These are phyloP conservation scores for Rhagoletis pomonella DNA, from an alignment of 1,140 invertebrate species.

Conservation along the genomic window DNA sequence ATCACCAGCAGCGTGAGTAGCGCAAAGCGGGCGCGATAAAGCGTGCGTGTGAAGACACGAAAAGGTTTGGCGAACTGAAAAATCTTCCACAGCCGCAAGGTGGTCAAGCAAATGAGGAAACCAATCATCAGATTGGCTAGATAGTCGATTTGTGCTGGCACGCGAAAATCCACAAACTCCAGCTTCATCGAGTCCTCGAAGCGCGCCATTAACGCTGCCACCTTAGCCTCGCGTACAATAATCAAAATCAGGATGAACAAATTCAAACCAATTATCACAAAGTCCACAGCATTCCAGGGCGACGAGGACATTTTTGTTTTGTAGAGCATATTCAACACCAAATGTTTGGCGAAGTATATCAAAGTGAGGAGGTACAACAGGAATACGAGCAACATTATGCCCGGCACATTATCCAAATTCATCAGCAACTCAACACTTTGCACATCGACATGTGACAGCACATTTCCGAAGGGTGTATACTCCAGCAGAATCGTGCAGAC, in stretches of 20 bases:
- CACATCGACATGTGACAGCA: slow-evolving; percentile 57
- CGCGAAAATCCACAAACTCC: slow-evolving; percentile 64
- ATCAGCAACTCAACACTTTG: slow-evolving; percentile 57
- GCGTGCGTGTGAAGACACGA: slow-evolving; percentile 61
- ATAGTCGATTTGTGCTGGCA: slow-evolving; percentile 55
- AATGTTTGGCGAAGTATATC: slow-evolving; percentile 60
- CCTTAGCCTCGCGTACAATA: slow-evolving; percentile 57
- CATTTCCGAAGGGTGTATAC: slow-evolving; percentile 63
- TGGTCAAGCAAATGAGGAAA: slow-evolving; percentile 62
- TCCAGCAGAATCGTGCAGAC: slow-evolving; percentile 63
- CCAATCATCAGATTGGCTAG: slow-evolving; percentile 57
- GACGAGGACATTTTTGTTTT: slow-evolving; percentile 52
- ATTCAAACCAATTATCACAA: slow-evolving; percentile 61
- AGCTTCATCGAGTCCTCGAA: slow-evolving; percentile 61
- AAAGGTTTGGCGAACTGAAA: slow-evolving; percentile 63
- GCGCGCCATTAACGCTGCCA: slow-evolving; percentile 57
- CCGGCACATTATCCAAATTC: slow-evolving; percentile 56
- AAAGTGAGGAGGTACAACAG: slow-evolving; percentile 61
- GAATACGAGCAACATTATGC: slow-evolving; percentile 21
- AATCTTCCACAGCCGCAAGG: slow-evolving; percentile 64
- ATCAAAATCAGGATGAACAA: slow-evolving; percentile 57
- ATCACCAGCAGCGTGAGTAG: slow-evolving; percentile 59
- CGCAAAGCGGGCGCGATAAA: slow-evolving; percentile 58
- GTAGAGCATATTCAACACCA: slow-evolving; percentile 61
- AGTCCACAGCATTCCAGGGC: slow-evolving; percentile 64